Evolutionary conservation across 2,888 invertebrate genomes (phyloP).

Genomic region (Hecatera dysodea): DNA sequence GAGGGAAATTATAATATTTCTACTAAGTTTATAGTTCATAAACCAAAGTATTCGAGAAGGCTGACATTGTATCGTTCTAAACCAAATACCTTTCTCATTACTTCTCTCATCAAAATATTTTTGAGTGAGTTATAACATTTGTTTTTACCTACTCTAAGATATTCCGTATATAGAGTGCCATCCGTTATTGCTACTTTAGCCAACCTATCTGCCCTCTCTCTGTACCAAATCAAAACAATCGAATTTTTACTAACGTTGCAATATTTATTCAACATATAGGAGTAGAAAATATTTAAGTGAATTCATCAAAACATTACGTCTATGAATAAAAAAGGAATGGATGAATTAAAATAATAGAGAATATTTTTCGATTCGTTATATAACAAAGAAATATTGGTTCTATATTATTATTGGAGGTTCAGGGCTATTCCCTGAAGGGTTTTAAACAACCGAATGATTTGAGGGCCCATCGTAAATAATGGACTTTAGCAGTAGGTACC

Average conservation of each 20-base stretch:
- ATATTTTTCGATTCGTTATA: neutral
- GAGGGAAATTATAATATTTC: too few species aligned
- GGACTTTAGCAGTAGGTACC: constrained; percentile 19
- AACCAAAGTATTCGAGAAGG: too few species aligned
- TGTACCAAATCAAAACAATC: neutral
- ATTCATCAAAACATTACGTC: neutral
- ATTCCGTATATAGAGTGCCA: too few species aligned
- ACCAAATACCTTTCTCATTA: too few species aligned
- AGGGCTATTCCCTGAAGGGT: neutral
- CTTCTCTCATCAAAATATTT: too few species aligned
- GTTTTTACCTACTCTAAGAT: too few species aligned
- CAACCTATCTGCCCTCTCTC: neutral
- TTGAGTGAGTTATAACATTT: too few species aligned
- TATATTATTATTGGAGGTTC: neutral
- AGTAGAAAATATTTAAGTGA: neutral
- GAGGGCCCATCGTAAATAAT: constrained; percentile 25
- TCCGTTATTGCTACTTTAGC: too few species aligned
- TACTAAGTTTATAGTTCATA: too few species aligned
- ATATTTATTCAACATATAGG: neutral
- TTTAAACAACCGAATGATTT: constrained; percentile 25
- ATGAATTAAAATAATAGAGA: neutral
- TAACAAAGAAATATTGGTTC: constrained; percentile 3
- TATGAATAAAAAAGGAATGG: neutral
- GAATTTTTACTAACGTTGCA: neutral
- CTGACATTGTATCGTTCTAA: too few species aligned